phyloP scores from a whole-genome alignment of 2,888 invertebrate genomes.

The Macaria notata region DNA sequence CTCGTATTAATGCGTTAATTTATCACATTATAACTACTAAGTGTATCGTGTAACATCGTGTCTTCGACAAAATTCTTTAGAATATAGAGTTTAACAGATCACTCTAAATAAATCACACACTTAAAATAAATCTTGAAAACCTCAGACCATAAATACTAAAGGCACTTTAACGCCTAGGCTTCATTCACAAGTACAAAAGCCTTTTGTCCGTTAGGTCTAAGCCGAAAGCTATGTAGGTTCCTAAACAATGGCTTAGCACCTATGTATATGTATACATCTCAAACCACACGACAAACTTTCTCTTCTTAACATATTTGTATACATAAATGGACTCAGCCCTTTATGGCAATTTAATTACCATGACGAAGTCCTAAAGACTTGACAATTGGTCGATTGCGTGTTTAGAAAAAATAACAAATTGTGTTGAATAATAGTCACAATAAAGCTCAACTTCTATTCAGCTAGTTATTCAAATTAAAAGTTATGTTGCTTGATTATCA shows the following conservation, averaged over 20 bases:
- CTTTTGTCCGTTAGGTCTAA: conserved; percentile 7
- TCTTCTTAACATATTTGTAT: conserved; percentile 38
- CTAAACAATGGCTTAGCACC: conserved; percentile 45
- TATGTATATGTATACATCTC: conserved; percentile 35
- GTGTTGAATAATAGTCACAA: no score
- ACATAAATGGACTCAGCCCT: conserved; percentile 36
- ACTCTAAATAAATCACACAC: no score
- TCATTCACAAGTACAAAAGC: conserved; percentile 9
- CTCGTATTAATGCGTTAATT: no score
- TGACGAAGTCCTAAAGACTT: conserved; percentile 21
- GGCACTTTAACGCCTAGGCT: neutral
- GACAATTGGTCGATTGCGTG: conserved; percentile 14
- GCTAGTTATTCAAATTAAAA: no score
- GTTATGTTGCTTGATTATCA: no score
- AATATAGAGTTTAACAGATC: no score
- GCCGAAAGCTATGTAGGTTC: conserved; percentile 20
- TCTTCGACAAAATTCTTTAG: no score
- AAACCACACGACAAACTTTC: conserved; percentile 45
- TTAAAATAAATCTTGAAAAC: no score
- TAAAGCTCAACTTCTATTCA: no score
- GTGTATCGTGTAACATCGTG: no score
- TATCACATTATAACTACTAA: no score
- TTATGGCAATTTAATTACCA: conserved; percentile 31
- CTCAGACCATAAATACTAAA: neutral
- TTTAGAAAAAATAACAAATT: neutral